Evolutionary conservation across 2,888 invertebrate genomes (phyloP).

Genomic region (Cryptocheilus praepositus): DNA sequence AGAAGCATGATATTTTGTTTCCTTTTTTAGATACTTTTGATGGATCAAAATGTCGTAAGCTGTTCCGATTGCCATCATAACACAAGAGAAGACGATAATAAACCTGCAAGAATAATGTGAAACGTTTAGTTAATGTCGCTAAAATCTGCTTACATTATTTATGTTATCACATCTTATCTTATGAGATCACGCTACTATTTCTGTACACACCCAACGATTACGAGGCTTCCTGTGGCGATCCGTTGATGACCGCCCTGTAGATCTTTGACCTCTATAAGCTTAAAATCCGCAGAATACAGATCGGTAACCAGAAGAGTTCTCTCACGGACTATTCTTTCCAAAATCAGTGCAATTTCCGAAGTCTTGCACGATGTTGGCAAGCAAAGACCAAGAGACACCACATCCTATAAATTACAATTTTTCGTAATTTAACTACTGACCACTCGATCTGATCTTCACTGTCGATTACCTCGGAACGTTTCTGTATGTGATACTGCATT

Average conservation of each 20-base stretch:
- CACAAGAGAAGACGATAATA: too few relatives aligned
- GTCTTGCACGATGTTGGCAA: slow-evolving; percentile 75
- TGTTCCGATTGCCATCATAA: slow-evolving; percentile 67
- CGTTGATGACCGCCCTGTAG: slow-evolving; percentile 64
- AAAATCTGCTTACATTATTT: too few relatives aligned
- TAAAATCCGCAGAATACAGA: slow-evolving; percentile 69
- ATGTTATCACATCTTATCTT: too few relatives aligned
- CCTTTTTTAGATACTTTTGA: slow-evolving; percentile 48
- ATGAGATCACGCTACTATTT: too few relatives aligned
- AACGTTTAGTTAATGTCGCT: too few relatives aligned
- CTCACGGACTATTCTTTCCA: slow-evolving; percentile 65
- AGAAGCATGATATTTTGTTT: slow-evolving; percentile 23
- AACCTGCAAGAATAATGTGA: background rate
- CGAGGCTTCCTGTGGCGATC: slow-evolving; percentile 64
- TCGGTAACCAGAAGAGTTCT: slow-evolving; percentile 67
- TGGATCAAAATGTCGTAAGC: slow-evolving; percentile 64
- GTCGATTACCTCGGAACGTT: slow-evolving; percentile 71
- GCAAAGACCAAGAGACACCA: slow-evolving; percentile 77
- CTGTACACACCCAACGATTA: slow-evolving; percentile 69
- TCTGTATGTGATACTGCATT: slow-evolving; percentile 71
- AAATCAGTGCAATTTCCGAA: slow-evolving; percentile 65
- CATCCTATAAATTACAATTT: slow-evolving; percentile 64
- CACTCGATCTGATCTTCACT: too few relatives aligned
- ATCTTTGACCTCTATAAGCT: slow-evolving; percentile 66
- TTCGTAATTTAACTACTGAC: too few relatives aligned